A percentile compares a stretch with the other conserved stretches of the same genome.
phyloP scores from a whole-genome alignment of 2,888 invertebrate species.

The Drosophila robusta region DNA sequence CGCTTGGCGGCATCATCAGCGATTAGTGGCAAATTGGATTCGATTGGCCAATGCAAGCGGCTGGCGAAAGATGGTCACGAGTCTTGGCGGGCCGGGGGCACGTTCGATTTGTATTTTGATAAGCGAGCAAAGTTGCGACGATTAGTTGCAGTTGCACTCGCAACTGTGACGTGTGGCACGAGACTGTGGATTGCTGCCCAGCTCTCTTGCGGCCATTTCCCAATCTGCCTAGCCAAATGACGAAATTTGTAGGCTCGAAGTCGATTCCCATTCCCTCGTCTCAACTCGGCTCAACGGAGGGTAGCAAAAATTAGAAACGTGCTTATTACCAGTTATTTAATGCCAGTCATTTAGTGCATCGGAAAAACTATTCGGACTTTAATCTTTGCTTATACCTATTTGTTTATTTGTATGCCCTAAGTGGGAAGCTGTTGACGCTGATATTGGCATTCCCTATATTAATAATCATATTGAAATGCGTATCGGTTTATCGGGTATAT shows the following conservation, averaged over 20 bases:
- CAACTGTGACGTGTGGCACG: conserved; percentile 49
- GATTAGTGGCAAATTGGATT: conserved; percentile 38
- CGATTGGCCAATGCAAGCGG: conserved; percentile 36
- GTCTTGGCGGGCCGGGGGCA: conserved; percentile 6
- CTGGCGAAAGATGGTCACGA: conserved; percentile 41
- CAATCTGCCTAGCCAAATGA: conserved; percentile 35
- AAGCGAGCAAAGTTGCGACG: conserved; percentile 14
- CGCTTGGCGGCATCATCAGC: conserved; percentile 7
- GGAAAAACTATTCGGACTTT: conserved; percentile 1
- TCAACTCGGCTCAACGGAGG: too few species aligned
- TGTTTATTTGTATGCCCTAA: too few species aligned
- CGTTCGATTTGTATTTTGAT: conserved; percentile 4
- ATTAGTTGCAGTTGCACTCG: conserved; percentile 42
- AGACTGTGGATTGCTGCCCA: neutral
- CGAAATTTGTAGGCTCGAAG: conserved; percentile 23
- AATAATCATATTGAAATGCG: too few species aligned
- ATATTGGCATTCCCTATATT: too few species aligned
- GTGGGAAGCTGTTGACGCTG: neutral
- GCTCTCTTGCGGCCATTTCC: conserved; percentile 14
- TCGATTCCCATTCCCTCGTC: neutral
- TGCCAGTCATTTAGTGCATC: conserved; percentile 19
- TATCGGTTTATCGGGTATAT: too few species aligned
- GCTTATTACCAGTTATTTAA: conserved; percentile 46
- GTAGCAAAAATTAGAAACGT: conserved; percentile 59
- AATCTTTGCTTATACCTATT: neutral